Percentiles rank a stretch among this genome's conserved stretches.
Conservation (phyloP, 1,140 invertebrate species). For the Pseudoatta argentina region DNA sequence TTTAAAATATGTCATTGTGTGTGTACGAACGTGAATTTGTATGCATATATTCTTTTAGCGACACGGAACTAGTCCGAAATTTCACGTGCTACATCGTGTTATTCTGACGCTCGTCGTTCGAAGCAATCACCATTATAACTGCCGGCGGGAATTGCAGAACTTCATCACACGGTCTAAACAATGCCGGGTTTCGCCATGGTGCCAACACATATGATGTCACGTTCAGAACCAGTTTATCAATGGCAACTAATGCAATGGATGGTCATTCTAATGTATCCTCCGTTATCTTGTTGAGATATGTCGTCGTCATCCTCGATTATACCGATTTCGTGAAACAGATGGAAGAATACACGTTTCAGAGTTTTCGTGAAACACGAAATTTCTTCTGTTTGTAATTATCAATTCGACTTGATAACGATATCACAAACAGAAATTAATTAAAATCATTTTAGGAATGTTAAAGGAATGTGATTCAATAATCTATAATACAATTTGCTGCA, state of each 20-base stretch:
- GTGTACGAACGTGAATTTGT: neutral
- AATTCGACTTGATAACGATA: no score
- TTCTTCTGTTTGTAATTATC: neutral
- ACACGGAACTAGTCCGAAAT: neutral
- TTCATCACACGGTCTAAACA: slow-evolving; percentile 74
- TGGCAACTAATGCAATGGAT: slow-evolving; percentile 59
- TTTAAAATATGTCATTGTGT: neutral
- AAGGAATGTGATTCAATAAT: neutral
- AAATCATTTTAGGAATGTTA: neutral
- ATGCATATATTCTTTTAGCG: neutral
- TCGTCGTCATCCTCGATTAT: slow-evolving; percentile 27
- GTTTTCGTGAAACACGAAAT: slow-evolving; percentile 2
- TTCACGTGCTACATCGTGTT: slow-evolving; percentile 36
- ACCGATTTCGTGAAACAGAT: neutral
- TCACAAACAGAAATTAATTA: no score
- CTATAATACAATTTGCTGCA: neutral
- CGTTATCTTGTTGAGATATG: slow-evolving; percentile 48
- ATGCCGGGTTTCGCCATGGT: slow-evolving; percentile 64
- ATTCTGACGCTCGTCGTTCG: slow-evolving; percentile 35
- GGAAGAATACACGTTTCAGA: slow-evolving; percentile 27
- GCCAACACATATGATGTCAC: slow-evolving; percentile 67
- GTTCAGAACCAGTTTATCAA: slow-evolving; percentile 69
- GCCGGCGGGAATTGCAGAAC: slow-evolving; percentile 63
- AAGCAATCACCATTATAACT: slow-evolving; percentile 68
- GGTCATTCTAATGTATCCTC: slow-evolving; percentile 34